Evolutionary conservation across 2,888 invertebrate genomes (phyloP).

Genomic region (Eupeodes latifasciatus): DNA sequence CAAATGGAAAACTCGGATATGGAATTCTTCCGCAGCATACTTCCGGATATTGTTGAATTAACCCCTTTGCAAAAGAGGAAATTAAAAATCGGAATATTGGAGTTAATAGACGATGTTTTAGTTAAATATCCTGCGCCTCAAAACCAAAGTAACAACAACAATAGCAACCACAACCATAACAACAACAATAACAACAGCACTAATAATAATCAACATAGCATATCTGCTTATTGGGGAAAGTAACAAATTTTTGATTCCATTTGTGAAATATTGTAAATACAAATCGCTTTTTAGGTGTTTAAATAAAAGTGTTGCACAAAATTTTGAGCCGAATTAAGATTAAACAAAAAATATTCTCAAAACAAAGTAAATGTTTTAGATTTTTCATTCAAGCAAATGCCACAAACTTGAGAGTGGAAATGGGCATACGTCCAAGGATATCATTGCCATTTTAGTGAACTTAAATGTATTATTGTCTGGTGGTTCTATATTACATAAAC

Average conservation of each 20-base stretch:
- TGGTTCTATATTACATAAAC: too few species aligned
- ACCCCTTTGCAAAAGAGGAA: constrained; percentile 85
- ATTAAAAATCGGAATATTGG: constrained; percentile 85
- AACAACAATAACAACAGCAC: constrained; percentile 20
- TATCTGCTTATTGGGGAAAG: constrained; percentile 51
- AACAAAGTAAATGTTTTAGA: neutral
- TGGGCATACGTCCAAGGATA: too few species aligned
- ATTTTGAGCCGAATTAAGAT: constrained; percentile 5
- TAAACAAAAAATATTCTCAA: constrained; percentile 6
- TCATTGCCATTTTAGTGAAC: too few species aligned
- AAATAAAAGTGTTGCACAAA: constrained; percentile 48
- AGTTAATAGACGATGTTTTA: constrained; percentile 85
- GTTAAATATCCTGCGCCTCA: constrained; percentile 80
- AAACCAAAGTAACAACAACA: constrained; percentile 41
- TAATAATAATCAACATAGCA: constrained; percentile 47
- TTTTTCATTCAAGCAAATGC: neutral
- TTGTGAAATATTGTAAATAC: constrained; percentile 18
- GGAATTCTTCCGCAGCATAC: constrained; percentile 85
- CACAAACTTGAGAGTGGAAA: too few species aligned
- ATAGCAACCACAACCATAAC: constrained; percentile 1
- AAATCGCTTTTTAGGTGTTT: constrained; percentile 17
- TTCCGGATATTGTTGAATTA: constrained; percentile 85
- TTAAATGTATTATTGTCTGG: too few species aligned
- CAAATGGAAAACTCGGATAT: constrained; percentile 81
- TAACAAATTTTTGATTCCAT: neutral